Base-by-base conservation (phyloP, 2,888 invertebrate species). In the Tinea trinotella region DNA sequence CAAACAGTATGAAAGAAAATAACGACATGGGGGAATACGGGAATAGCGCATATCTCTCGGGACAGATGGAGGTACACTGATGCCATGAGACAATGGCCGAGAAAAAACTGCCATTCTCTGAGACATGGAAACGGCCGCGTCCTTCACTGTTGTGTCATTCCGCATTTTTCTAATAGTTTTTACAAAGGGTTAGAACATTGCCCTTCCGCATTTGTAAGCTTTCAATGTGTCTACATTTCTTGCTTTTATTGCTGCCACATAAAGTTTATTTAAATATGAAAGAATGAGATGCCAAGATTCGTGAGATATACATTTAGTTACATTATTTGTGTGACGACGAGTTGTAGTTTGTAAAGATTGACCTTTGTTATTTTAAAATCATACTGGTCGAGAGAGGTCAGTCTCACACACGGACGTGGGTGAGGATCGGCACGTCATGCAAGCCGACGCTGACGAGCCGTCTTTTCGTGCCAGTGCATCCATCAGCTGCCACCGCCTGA, bases 401-500 rank as follows among this genome's bases (percentile, higher is more conserved):
- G 30, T 30, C 30, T 46, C 46, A 19, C 19, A 12, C 4, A n/a
- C 22, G 4, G 48, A 48, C 17, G 6, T 18, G 48, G 48, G 48
- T 40, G 18, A 19, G 7, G 10, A 2, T 19, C 46, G 46, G 46
- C 10, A 19, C 19, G 40, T 46, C 46, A 46, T 3, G 3, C 19
- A 6, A 50, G 4, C 48, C 7, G 4, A 48, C 6, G 22, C 67
- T 63, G 69, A 67, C 73, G 67, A 59, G 64, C 71, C 70, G 74
- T 76, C 79, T 75, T 18, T 50, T 15, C 24, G 50, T n/a, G 15
- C 50, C 70, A 70, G 63, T 61, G 65, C 64, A 76, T 76, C 80
- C 71, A 67, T 80, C 81, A 80, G 61, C 74, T 75, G 83, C 77
- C 80, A 76, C 64, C 62, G 66, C 4, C 63, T 66, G 74, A 74